Evolutionary conservation across 2,797 vertebrate genomes (phyloP).

Genomic region (Sebastolobus alascanus): DNA sequence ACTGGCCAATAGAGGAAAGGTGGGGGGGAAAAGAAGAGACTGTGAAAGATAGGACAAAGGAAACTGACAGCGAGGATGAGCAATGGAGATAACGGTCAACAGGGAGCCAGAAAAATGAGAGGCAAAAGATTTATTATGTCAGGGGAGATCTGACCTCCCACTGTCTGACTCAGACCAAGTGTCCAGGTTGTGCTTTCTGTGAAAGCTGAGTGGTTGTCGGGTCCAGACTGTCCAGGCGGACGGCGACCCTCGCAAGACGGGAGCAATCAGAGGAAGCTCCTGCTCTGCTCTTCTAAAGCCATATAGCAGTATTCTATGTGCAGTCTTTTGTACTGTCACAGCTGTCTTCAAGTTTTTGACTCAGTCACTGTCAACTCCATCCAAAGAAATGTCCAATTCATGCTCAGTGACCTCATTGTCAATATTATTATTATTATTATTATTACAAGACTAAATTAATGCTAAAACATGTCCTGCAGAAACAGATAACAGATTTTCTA

Average conservation of each 20-base stretch:
- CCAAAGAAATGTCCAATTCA: constrained; percentile 41
- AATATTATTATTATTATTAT: constrained; percentile 34
- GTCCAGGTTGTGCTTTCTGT: constrained; percentile 82
- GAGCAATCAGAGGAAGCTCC: constrained; percentile 35
- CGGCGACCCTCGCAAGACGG: constrained; percentile 43
- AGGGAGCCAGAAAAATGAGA: constrained; percentile 20
- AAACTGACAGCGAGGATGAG: constrained; percentile 41
- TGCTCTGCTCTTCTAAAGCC: constrained; percentile 67
- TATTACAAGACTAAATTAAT: constrained; percentile 23
- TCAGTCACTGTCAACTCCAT: constrained; percentile 25
- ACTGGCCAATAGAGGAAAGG: constrained; percentile 58
- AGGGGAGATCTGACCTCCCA: constrained; percentile 18
- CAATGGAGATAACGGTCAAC: constrained; percentile 28
- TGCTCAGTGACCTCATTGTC: constrained; percentile 54
- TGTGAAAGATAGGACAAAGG: constrained; percentile 56
- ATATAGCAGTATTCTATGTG: constrained; percentile 71
- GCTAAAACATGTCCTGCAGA: constrained; percentile 15
- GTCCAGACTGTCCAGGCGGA: constrained; percentile 44
- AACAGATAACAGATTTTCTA: not conserved
- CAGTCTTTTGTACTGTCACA: constrained; percentile 73
- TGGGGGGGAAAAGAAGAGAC: constrained; percentile 41
- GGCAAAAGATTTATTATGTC: constrained; percentile 39
- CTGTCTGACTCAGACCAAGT: constrained; percentile 39
- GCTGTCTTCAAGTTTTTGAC: constrained; percentile 44
- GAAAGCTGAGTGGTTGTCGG: constrained; percentile 76